Base-by-base conservation (phyloP, 2,888 invertebrate genomes). In the Nomada lathburiana region DNA sequence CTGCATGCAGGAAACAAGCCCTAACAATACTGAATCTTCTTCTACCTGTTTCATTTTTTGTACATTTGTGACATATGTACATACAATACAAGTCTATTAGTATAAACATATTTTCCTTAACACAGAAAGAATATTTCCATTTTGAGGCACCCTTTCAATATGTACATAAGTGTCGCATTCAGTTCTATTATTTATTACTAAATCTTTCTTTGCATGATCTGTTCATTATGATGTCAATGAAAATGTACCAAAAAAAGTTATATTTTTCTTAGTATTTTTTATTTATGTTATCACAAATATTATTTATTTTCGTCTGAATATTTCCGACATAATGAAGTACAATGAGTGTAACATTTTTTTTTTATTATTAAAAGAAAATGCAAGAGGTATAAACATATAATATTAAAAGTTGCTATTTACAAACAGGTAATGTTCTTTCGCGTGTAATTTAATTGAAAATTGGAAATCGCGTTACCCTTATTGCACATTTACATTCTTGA, bases 111-210 rank as follows among this genome's bases (percentile, higher is more conserved):
- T 36, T 20, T 36, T 36, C 4, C 3, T 1, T 11, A 26, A 67
- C 4, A 20, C 20, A 20, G 26, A 10, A 64, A 53, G 50, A 59
- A 62, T 20, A 67, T 70, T 64, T 47, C 13, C 29, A 64, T 69
- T 65, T 57, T 73, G 57, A 73, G 65, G 73, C 81, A 82, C 76
- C 64, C 59, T 70, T 52, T 53, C 53, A 60, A 60, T 23, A 71
- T 36, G 26, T 52, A 60, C 16, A 23, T 62, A 62, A 62, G 47
- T 68, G 23, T 36, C 57, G 7, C 10, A 29, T 57, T 62, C 23
- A 20, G 23, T 63, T 47, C 7, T n/a, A 42, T 10, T 72, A 11
- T 18, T 62, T 29, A 72, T 44, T 62, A 70, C 44, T 59, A 59
- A 60, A 55, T 20, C 20, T 23, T 55, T 60, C 52, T 59, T 44